These are phyloP conservation scores for Antechinus flavipes DNA, from an alignment of 2,113 vertebrate species.

Conservation along the genomic window DNA sequence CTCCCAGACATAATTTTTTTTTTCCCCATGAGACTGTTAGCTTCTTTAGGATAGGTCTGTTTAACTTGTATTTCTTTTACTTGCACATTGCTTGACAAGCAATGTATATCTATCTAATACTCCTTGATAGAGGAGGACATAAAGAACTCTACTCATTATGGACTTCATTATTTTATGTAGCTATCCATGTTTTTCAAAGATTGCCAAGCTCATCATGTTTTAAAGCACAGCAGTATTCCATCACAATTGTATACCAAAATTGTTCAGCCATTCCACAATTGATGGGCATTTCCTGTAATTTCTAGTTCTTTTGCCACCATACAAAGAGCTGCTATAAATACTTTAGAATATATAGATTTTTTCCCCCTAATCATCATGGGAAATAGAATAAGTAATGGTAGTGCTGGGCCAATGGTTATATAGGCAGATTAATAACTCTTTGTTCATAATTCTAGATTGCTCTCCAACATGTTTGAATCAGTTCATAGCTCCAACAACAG, in stretches of 20 bases:
- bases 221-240: not conserved
- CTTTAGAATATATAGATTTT: not conserved
- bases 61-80: too few relatives aligned
- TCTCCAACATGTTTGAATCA: not conserved
- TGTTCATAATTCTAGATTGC: not conserved
- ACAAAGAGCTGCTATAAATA: not conserved
- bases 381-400: not conserved
- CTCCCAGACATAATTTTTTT: too few relatives aligned
- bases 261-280: not conserved
- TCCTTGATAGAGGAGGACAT: too few relatives aligned
- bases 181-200: not conserved
- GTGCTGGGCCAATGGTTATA: not conserved
- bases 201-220: too few relatives aligned
- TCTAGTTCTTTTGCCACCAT: not conserved
- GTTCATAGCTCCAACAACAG: not conserved
- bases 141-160: not conserved
- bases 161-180: not conserved
- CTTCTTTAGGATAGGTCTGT: too few relatives aligned
- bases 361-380: not conserved
- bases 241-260: not conserved
- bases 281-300: not conserved
- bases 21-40: too few relatives aligned
- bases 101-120: too few relatives aligned
- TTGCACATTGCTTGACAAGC: too few relatives aligned
- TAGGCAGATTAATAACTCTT: not conserved